Evolutionary conservation across 2,113 vertebrate species (phyloP).

Genomic region (Alethe diademata): DNA sequence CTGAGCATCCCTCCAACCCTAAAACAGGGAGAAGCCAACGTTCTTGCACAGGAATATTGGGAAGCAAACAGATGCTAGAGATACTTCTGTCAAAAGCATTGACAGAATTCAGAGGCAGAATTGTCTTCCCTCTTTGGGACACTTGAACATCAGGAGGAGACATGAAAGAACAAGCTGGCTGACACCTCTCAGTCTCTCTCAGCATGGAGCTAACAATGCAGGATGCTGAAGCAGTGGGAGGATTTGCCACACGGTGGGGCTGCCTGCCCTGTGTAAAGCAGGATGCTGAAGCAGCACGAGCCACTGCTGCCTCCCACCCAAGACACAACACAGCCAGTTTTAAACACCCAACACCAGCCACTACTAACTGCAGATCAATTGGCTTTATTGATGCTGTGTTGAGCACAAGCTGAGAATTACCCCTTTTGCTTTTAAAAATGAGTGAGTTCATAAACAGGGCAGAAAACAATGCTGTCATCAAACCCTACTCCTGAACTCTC

Average conservation of each 20-base stretch:
- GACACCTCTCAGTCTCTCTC: not conserved
- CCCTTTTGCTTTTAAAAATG: not conserved
- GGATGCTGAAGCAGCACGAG: no score
- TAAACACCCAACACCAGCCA: not conserved
- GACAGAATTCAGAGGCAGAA: not conserved
- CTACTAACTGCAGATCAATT: no score
- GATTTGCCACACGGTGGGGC: conserved; percentile 31
- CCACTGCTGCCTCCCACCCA: not conserved
- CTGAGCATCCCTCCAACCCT: not conserved
- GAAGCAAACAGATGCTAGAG: not conserved
- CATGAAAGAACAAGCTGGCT: accelerated
- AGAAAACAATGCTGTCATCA: not conserved
- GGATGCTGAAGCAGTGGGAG: not conserved
- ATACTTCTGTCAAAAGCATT: not conserved
- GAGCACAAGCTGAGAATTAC: not conserved
- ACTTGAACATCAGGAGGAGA: not conserved
- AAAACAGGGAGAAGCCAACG: accelerated
- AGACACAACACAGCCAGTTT: accelerated
- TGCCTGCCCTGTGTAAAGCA: not conserved
- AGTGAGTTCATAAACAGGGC: not conserved
- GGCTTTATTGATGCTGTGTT: not conserved
- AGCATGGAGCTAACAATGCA: accelerated
- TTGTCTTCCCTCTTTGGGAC: not conserved
- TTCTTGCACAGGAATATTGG: not conserved
- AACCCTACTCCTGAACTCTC: not conserved